phyloP scores from a whole-genome alignment of 2,113 vertebrate species.

The Bubalus kerabau region DNA sequence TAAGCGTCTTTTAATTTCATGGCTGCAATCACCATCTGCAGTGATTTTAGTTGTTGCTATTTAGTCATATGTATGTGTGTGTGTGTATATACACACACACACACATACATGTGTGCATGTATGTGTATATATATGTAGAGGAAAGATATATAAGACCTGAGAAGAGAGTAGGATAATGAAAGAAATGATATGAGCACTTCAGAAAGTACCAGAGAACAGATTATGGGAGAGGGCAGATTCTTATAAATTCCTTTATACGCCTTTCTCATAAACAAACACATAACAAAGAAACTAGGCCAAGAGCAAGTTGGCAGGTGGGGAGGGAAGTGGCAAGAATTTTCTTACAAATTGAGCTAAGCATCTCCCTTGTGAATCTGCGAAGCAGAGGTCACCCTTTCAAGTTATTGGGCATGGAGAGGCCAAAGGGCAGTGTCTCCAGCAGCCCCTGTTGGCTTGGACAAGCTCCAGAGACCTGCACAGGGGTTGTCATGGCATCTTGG shows the following conservation, averaged over 20 bases:
- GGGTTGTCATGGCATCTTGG: background rate
- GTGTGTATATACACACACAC: background rate
- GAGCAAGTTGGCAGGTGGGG: background rate
- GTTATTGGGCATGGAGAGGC: background rate
- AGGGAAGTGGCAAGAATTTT: background rate
- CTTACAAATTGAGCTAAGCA: background rate
- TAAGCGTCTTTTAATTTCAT: too few relatives aligned
- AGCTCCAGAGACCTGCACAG: background rate
- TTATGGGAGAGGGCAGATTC: background rate
- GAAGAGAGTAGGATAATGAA: background rate
- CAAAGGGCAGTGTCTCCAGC: background rate
- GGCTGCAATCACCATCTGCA: too few relatives aligned
- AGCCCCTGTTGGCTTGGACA: background rate
- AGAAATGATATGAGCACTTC: background rate
- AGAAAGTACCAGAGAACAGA: background rate
- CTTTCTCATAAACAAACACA: background rate
- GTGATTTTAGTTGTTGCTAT: too few relatives aligned
- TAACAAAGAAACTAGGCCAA: background rate
- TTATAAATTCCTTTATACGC: background rate
- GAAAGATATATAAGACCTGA: background rate
- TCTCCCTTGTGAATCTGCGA: background rate
- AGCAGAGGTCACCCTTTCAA: background rate
- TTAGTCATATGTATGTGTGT: too few relatives aligned
- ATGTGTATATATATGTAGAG: background rate
- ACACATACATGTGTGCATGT: too few relatives aligned